Conservation (phyloP, 2,888 invertebrate genomes). For the Athalia rosae region DNA sequence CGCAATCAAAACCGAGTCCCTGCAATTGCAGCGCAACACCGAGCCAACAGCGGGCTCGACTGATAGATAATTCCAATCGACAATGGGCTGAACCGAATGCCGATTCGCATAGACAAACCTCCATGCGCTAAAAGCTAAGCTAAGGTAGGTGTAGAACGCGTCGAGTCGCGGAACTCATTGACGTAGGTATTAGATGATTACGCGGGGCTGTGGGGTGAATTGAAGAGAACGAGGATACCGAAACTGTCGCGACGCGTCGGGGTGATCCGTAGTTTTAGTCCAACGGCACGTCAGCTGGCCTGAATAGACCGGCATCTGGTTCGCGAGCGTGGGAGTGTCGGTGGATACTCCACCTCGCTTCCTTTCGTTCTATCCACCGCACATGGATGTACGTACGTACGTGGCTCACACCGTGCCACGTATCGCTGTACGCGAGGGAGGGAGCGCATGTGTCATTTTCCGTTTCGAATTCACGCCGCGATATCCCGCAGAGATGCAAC, state of each 20-base stretch:
- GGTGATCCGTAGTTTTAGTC: conserved; percentile 37
- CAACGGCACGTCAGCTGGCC: conserved; percentile 36
- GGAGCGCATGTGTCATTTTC: background rate
- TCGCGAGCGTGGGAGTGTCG: conserved; percentile 40
- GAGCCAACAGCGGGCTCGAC: background rate
- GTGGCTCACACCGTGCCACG: background rate
- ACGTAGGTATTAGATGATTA: background rate
- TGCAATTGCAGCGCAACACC: background rate
- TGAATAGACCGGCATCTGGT: conserved; percentile 35
- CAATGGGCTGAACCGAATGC: conserved; percentile 31
- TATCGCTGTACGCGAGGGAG: no score
- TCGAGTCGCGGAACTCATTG: background rate
- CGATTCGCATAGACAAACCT: background rate
- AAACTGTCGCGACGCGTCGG: background rate
- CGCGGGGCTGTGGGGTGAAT: background rate
- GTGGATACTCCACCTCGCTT: background rate
- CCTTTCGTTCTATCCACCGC: background rate
- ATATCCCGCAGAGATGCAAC: no score
- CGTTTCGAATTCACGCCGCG: background rate
- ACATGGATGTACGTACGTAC: background rate
- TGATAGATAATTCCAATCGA: conserved; percentile 3
- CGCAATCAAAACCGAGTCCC: background rate
- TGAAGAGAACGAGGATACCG: background rate
- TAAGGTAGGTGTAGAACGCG: background rate
- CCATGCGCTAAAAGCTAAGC: no score